Evolutionary conservation across 2,888 invertebrate species (phyloP), one percentile per base, ranked within the genome.

Genomic region (Chrysolina haemoptera): DNA sequence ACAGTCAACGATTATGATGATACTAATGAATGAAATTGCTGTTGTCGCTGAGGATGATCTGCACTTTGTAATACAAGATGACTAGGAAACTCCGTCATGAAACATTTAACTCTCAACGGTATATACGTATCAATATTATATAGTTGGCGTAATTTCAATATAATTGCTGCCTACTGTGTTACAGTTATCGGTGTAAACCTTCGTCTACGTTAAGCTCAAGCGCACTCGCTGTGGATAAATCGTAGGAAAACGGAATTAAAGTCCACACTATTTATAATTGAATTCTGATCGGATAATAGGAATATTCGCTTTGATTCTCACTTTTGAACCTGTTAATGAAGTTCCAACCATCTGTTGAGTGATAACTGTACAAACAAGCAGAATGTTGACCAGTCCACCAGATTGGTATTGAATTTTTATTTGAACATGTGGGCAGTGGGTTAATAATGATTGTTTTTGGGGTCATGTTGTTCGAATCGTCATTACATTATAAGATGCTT

Each of bases 111-210:
- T 59, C 35, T 59, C 59, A 59, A 27, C 59, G 59, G 59, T 59
- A 59, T 59, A 59, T 35, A 59, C 59, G n/a, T 59, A 18, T 14
- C 12, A 14, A 46, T 35, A 35, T 59, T 59, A 27, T 27, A 59
- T 59, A 59, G 59, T 59, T 59, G 27, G 59, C 63, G 43, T 72
- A 72, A 68, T 72, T 68, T 68, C 67, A 68, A 63, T 68, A 68
- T 72, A 72, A 72, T 72, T 72, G 63, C 72, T 53, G 68, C 68
- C 59, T 68, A 43, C 63, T 62, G 72, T 63, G 18, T 72, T 72
- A 72, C 72, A 72, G 72, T 72, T 72, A 72, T 68, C 63, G 63
- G 62, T 63, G 72, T 72, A 72, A 12, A n/a, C 9, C 5, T 62
- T 50, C n/a, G n/a, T n/a, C 71, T 67, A 62, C 68, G 59, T 59